Evolutionary conservation across 2,888 invertebrate species (phyloP).

Genomic region (Aporophyla lueneburgensis): DNA sequence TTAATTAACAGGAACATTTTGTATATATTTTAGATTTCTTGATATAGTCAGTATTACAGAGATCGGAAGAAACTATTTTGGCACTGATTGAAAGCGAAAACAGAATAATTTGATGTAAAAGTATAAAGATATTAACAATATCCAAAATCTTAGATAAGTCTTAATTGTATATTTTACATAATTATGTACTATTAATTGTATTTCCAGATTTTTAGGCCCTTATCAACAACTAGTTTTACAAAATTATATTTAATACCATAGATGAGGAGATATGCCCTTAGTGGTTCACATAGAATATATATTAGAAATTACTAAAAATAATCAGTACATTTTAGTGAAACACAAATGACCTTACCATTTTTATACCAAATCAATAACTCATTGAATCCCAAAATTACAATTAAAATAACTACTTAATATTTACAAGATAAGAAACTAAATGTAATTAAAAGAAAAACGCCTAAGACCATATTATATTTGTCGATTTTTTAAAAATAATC

Average conservation of each 20-base stretch:
- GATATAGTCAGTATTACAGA: constrained; percentile 40
- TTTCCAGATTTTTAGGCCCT: constrained; percentile 67
- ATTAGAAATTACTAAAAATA: constrained; percentile 86
- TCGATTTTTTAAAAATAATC: constrained; percentile 65
- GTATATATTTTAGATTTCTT: constrained; percentile 45
- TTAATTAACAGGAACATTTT: constrained; percentile 65
- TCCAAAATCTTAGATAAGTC: constrained; percentile 63
- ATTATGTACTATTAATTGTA: constrained; percentile 35
- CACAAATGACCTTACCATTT: constrained; percentile 83
- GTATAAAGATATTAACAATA: constrained; percentile 63
- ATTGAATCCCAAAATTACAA: constrained; percentile 76
- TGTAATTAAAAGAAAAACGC: constrained; percentile 67
- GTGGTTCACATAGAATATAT: constrained; percentile 87
- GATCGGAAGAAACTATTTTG: constrained; percentile 55
- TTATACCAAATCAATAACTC: constrained; percentile 78
- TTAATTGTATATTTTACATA: constrained; percentile 62
- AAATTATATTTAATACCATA: constrained; percentile 77
- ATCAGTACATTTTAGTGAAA: constrained; percentile 90
- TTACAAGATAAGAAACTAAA: constrained; percentile 70
- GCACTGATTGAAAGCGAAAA: constrained; percentile 61
- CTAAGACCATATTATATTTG: constrained; percentile 61
- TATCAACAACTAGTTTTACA: constrained; percentile 59
- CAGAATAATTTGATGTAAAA: constrained; percentile 53
- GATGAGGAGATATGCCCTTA: constrained; percentile 85
- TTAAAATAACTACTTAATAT: constrained; percentile 71